Evolutionary conservation across 64 coral and sea anemone species (phyloP).

Genomic region (Trachythela sp.): DNA sequence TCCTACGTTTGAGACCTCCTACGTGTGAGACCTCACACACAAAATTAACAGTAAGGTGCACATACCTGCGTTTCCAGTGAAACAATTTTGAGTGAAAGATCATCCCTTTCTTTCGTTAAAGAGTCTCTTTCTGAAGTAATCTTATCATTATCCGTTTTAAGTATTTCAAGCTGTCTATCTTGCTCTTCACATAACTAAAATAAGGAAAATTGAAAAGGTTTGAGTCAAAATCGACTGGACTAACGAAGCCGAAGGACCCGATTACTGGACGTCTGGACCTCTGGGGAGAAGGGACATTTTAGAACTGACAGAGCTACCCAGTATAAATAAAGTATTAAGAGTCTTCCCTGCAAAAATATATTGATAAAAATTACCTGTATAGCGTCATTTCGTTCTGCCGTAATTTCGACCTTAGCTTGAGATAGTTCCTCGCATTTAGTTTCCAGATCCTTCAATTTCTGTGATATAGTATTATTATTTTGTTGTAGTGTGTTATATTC

Average conservation of each 20-base stretch:
- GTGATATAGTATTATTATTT: neutral
- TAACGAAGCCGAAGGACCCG: too few relatives aligned
- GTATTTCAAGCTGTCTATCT: neutral
- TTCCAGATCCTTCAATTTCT: neutral
- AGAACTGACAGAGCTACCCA: too few relatives aligned
- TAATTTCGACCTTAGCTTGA: neutral
- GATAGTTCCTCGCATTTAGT: neutral
- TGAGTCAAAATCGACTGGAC: neutral
- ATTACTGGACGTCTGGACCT: too few relatives aligned
- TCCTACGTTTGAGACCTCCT: too few relatives aligned
- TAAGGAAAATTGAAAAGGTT: neutral
- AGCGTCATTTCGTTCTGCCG: neutral
- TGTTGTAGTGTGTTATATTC: neutral
- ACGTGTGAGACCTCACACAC: too few relatives aligned
- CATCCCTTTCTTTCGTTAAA: neutral
- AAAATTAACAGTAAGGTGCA: neutral
- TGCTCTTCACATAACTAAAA: constrained; percentile 1
- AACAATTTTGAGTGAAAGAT: neutral
- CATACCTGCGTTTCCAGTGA: neutral
- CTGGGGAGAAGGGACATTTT: too few relatives aligned
- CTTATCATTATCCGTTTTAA: neutral
- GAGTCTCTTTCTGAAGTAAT: neutral
- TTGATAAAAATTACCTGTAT: neutral
- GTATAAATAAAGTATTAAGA: too few relatives aligned
- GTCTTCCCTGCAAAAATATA: neutral